Percentiles rank a stretch among this genome's conserved stretches.
phyloP scores from a whole-genome alignment of 2,888 invertebrate genomes.

The Drosophila subquinaria region DNA sequence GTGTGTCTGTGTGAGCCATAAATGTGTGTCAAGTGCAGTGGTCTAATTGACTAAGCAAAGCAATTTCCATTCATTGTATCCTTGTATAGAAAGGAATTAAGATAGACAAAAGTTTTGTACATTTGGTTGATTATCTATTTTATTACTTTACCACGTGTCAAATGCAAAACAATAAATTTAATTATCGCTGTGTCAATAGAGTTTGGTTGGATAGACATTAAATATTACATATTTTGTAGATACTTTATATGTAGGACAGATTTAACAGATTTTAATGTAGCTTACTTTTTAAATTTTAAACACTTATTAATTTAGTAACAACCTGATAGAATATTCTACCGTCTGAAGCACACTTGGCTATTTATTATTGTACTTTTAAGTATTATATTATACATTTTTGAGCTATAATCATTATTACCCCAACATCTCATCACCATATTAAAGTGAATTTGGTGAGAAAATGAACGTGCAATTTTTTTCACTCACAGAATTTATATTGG shows the following conservation, averaged over 20 bases:
- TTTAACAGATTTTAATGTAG: background rate
- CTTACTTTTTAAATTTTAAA: too few relatives aligned
- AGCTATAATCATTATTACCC: slow-evolving; percentile 1
- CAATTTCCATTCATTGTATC: slow-evolving; percentile 26
- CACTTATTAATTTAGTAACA: too few relatives aligned
- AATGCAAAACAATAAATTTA: background rate
- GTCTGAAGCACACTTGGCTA: background rate
- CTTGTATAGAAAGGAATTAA: slow-evolving; percentile 15
- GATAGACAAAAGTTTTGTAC: slow-evolving; percentile 6
- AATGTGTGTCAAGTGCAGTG: slow-evolving; percentile 41
- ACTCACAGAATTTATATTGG: slow-evolving; percentile 6
- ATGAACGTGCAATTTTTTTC: background rate
- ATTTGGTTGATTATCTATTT: slow-evolving; percentile 22
- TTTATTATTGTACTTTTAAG: background rate
- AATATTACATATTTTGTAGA: background rate
- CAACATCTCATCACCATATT: slow-evolving; percentile 8
- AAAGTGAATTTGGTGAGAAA: background rate
- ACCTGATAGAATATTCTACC: background rate
- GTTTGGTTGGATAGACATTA: background rate
- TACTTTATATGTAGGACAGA: too few relatives aligned
- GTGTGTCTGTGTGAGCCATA: slow-evolving; percentile 13
- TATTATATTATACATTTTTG: slow-evolving; percentile 4
- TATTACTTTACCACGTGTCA: slow-evolving; percentile 2
- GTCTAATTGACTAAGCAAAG: slow-evolving; percentile 19
- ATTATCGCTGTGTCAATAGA: background rate